Conservation (phyloP, 1,140 invertebrate species). For the Marisa cornuarietis region DNA sequence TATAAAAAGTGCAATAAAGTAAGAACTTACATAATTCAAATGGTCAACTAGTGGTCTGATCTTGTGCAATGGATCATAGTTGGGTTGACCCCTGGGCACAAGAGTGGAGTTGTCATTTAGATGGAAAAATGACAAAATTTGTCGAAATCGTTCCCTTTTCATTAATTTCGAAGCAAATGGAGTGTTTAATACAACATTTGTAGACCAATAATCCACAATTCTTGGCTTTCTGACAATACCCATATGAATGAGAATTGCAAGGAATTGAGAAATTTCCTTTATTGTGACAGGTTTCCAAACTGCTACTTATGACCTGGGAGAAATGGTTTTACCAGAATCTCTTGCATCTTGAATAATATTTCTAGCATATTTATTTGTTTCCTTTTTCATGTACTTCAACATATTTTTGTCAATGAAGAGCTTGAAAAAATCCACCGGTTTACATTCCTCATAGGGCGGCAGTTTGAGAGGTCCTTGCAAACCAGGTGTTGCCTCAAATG, state of each 20-base stretch:
- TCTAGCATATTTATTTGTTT: neutral
- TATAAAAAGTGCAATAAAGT: too few species aligned
- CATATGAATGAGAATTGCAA: constrained; percentile 2
- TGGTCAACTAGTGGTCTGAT: too few species aligned
- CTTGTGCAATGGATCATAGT: too few species aligned
- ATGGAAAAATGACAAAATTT: too few species aligned
- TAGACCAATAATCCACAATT: neutral
- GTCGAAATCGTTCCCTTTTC: neutral
- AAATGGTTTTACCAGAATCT: neutral
- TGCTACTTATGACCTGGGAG: neutral
- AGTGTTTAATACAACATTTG: neutral
- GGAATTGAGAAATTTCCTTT: neutral
- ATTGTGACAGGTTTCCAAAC: neutral
- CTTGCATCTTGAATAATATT: neutral
- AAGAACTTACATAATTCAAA: too few species aligned
- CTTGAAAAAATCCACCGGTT: neutral
- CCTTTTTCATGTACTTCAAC: neutral
- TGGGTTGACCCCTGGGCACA: too few species aligned
- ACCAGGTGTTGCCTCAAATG: too few species aligned
- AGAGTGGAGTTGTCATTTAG: too few species aligned
- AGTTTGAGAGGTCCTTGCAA: too few species aligned
- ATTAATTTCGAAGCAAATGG: neutral
- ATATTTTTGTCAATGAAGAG: neutral
- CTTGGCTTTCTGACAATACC: neutral
- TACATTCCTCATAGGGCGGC: too few species aligned